Conservation (phyloP, 1,140 invertebrate genomes). For the Bombus impatiens region DNA sequence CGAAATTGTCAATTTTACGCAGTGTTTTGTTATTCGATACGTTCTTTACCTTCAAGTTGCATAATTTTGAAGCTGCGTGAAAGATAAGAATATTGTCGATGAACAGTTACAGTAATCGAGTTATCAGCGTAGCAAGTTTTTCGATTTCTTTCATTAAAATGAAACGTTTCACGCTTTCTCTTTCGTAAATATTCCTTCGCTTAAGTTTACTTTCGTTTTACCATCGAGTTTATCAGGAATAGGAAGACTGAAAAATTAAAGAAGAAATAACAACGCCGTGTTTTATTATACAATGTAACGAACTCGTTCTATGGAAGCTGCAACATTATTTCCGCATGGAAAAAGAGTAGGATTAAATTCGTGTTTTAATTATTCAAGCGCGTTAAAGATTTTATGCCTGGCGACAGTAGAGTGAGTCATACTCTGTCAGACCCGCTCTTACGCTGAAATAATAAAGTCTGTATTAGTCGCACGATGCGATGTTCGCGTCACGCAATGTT, state of each 20-base stretch:
- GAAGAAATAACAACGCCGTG: neutral
- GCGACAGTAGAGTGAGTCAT: conserved; percentile 20
- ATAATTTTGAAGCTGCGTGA: no score
- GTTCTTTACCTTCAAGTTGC: no score
- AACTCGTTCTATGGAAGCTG: neutral
- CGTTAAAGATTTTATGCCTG: conserved; percentile 34
- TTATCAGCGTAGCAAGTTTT: no score
- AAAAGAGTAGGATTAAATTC: conserved; percentile 23
- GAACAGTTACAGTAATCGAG: no score
- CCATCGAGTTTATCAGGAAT: neutral
- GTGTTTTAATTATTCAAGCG: conserved; percentile 30
- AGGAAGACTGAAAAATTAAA: neutral
- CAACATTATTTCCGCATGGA: neutral
- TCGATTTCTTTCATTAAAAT: no score
- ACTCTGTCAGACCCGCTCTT: conserved; percentile 12
- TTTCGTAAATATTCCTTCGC: no score
- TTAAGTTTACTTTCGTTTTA: no score
- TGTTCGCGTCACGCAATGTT: conserved; percentile 38
- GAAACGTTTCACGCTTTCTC: no score
- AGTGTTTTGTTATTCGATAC: no score
- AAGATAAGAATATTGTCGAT: no score
- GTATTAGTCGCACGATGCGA: conserved; percentile 21
- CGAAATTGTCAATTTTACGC: no score
- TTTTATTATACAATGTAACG: neutral
- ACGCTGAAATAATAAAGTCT: conserved; percentile 26